These are phyloP conservation scores for Sarotherodon lohbergeri DNA, from an alignment of 2,113 vertebrate genomes.

Conservation along the genomic window DNA sequence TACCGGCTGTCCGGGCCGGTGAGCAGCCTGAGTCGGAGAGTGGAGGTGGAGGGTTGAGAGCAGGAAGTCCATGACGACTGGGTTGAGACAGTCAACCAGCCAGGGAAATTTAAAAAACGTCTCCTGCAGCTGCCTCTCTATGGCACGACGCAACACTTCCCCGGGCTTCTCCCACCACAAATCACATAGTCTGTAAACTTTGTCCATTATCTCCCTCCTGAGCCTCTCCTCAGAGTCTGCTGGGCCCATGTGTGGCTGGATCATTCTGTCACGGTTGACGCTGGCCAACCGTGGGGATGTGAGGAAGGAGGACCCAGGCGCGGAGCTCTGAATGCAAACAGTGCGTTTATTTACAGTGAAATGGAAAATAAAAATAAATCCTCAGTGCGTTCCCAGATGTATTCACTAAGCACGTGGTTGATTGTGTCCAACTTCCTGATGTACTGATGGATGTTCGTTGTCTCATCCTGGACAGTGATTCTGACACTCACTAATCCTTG, in stretches of 20 bases:
- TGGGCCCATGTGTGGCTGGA: background rate
- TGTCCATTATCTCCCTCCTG: background rate
- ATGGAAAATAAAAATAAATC: background rate
- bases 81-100: background rate
- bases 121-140: background rate
- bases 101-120: background rate
- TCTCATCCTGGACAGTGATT: background rate
- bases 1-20: background rate
- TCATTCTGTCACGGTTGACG: background rate
- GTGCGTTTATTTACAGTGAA: background rate
- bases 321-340: background rate
- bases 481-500: background rate
- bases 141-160: background rate
- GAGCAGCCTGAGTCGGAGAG: background rate
- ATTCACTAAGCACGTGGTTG: background rate
- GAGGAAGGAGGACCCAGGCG: background rate
- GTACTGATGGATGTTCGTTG: background rate
- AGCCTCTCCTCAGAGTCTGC: background rate
- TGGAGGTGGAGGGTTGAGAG: background rate
- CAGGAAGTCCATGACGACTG: background rate
- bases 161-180: background rate
- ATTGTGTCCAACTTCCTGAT: background rate
- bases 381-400: background rate
- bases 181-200: background rate
- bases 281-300: background rate